A percentile compares a stretch with the other conserved stretches of the same genome.
phyloP scores from a whole-genome alignment of 2,888 invertebrate genomes.

The Ochropleura leucogaster region DNA sequence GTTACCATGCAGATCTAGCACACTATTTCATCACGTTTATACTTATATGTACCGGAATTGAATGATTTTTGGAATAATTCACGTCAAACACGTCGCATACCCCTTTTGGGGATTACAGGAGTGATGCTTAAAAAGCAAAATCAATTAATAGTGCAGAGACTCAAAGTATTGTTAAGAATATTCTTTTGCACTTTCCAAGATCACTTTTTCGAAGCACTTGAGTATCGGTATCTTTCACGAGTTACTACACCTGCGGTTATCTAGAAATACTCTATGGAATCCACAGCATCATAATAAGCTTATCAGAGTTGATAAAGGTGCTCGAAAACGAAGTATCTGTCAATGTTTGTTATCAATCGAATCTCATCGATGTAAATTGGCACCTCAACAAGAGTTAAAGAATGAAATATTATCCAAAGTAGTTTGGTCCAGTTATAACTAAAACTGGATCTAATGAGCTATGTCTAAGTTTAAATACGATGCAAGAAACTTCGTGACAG shows the following conservation, averaged over 20 bases:
- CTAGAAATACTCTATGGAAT: conserved; percentile 8
- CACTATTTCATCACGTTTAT: conserved; percentile 29
- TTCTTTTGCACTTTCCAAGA: neutral
- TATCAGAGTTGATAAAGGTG: conserved; percentile 41
- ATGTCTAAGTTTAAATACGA: neutral
- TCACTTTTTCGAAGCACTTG: conserved; percentile 7
- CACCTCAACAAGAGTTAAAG: neutral
- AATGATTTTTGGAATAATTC: conserved; percentile 13
- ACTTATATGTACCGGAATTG: conserved; percentile 24
- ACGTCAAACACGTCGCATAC: too few relatives aligned
- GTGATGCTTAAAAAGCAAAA: neutral
- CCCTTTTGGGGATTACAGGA: neutral
- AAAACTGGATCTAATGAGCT: too few relatives aligned
- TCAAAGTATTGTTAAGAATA: neutral
- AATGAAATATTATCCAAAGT: neutral
- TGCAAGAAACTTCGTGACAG: too few relatives aligned
- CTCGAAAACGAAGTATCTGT: conserved; percentile 27
- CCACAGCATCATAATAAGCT: conserved; percentile 10
- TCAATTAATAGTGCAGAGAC: neutral
- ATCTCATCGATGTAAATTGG: conserved; percentile 13
- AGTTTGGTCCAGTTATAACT: neutral
- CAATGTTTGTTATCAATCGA: conserved; percentile 26
- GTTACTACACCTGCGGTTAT: conserved; percentile 17
- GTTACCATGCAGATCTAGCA: conserved; percentile 4
- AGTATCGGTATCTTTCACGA: neutral